Base-by-base conservation (phyloP, 2,888 invertebrate species). In the Drosophila multiciliata region DNA sequence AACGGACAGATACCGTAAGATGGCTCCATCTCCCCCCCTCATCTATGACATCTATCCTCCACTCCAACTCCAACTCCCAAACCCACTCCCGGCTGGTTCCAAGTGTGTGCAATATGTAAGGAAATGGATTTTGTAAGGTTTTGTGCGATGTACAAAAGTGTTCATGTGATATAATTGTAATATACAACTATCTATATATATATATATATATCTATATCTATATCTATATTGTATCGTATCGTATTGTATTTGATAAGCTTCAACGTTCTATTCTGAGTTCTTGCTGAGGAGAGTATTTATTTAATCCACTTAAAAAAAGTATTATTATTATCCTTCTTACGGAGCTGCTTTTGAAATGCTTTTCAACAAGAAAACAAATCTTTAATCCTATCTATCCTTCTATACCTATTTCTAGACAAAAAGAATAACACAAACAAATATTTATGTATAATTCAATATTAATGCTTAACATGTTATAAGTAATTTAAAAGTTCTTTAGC, bases 1-100 rank as follows among this genome's bases (percentile, higher is more conserved):
- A 93, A 93, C 78, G 93, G 93, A 0, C 93, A 93, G 75, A 92
- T 91, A 77, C 92, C 93, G 50, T 92, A 92, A 82, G 80, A 71
- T 23, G 35, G 48, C 36, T 11, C 45, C 45, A 15, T 38, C 15
- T 6, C 5, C 32, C 42, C n/a, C 1, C 1, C 35, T 9, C 6
- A 40, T 40, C 40, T 40, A 4, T n/a, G n/a, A 40, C 36, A 45
- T 36, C 50, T 12, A 6, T 38, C 17, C 26, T 26, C 26, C 26
- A 26, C 26, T 26, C 26, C 29, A 0, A 29, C 29, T 29, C 29
- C 29, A 29, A 29, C 29, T 29, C 8, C 35, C 26, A 40, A 1
- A n/a, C 52, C 38, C 40, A 49, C 45, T 50, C n/a, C 52, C 42
- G 80, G 71, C 77, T 62, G 72, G 77, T 78, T 72, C 78, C 48